Base-by-base conservation (phyloP, 2,797 vertebrate species). In the Malurus splendens region DNA sequence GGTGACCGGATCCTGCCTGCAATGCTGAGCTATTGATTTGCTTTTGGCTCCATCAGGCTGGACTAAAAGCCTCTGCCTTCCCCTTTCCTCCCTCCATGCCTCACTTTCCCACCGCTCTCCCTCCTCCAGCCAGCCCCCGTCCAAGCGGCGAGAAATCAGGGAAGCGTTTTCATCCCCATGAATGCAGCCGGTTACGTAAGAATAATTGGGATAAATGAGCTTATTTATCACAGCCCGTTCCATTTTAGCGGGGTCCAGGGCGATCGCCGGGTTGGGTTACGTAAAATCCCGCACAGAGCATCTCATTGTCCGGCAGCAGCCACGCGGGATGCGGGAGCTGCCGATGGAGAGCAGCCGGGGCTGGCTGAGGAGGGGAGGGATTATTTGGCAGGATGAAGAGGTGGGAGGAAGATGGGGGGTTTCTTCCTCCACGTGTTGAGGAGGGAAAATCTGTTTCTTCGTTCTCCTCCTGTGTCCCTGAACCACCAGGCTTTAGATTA, bases 171-270 rank as follows among this genome's bases (percentile, higher is more conserved):
- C 87, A 87, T 89, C 77, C 74, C 91, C 77, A 61, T 93, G 94
- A 90, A 93, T 93, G 89, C 89, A 56, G 66, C 61, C 2, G 0
- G 82, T 95, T 95, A 95, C 79, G 59, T 95, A 95, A 95, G 94
- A 92, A 93, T 82, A 89, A 87, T 90, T 90, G 93, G 92, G 92
- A 89, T 95, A 90, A 95, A 95, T 80, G 94, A 93, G 89, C 93
- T 94, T 86, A 84, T 94, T 95, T 94, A 94, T 91, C 72, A 38
- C 38, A 5, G 89, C 85, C 84, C 22, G 10, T 57, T 87, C 93
- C 82, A 41, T 86, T 93, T 86, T 50, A 92, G 66, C 4, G 0
- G 75, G 82, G 92, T 90, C 88, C 88, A 2, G 71, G 51, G 70
- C 33, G 8, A 90, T 77, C 2, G 65, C 86, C 0, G 87, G 61